These are phyloP conservation scores for Oncorhynchus keta DNA, from an alignment of 2,113 vertebrate genomes.

Conservation along the genomic window DNA sequence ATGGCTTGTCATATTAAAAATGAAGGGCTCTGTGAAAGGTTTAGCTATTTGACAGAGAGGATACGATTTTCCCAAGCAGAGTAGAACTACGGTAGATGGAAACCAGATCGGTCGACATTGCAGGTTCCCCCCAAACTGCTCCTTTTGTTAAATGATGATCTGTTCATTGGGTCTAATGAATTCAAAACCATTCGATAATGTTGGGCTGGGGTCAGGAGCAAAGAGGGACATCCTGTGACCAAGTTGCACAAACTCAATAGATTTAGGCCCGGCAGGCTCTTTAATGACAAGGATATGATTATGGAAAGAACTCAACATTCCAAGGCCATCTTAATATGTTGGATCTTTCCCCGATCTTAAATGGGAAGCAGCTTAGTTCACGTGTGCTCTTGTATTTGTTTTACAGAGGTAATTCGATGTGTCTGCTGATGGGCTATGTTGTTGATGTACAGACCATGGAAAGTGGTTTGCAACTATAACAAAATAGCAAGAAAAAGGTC, in stretches of 20 bases:
- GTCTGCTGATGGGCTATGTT: neutral
- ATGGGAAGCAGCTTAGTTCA: neutral
- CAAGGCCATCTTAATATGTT: neutral
- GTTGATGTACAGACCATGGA: conserved; percentile 1
- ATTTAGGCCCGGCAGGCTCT: neutral
- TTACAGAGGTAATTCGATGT: neutral
- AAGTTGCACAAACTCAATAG: neutral
- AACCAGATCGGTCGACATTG: conserved; percentile 1
- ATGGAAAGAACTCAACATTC: conserved; percentile 11
- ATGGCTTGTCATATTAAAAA: neutral
- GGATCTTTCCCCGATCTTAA: neutral
- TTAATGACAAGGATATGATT: conserved; percentile 18
- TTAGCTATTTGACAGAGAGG: neutral
- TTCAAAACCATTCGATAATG: conserved; percentile 12
- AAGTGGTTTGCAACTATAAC: neutral
- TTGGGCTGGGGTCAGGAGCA: conserved; percentile 3
- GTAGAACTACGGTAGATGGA: neutral
- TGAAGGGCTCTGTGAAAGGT: neutral
- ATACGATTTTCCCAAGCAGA: neutral
- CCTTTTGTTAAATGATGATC: conserved; percentile 10
- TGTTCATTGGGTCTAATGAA: conserved; percentile 1
- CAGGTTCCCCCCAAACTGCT: neutral
- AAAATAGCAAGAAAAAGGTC: no score
- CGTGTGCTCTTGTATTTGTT: neutral
- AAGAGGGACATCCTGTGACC: conserved; percentile 4